These are phyloP conservation scores for Sisyra terminalis DNA, from an alignment of 2,888 invertebrate genomes.

Conservation along the genomic window DNA sequence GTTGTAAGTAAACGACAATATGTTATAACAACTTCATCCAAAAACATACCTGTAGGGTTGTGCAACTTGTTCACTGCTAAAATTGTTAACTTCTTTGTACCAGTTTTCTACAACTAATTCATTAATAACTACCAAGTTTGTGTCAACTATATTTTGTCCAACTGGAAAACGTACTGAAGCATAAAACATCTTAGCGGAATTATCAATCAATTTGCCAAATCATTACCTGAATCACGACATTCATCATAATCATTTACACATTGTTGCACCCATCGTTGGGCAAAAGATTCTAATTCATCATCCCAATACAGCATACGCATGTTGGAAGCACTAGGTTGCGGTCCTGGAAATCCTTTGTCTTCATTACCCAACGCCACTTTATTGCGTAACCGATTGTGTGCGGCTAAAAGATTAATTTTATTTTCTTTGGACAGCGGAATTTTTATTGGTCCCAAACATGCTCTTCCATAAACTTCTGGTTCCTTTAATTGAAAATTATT, in stretches of 20 bases:
- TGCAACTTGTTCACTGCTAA: too few relatives aligned
- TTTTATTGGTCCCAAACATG: background rate
- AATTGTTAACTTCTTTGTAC: too few relatives aligned
- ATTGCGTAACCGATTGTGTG: conserved; percentile 27
- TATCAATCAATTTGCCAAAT: conserved; percentile 11
- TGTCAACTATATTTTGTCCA: conserved; percentile 26
- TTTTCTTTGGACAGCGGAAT: conserved; percentile 21
- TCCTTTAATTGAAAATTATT: too few relatives aligned
- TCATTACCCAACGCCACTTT: conserved; percentile 23
- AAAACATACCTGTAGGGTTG: too few relatives aligned
- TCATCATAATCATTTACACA: conserved; percentile 24
- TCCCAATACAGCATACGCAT: conserved; percentile 27
- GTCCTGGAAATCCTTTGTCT: conserved; percentile 22
- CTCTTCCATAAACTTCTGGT: too few relatives aligned
- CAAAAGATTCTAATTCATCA: conserved; percentile 24
- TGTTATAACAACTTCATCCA: too few relatives aligned
- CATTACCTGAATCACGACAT: conserved; percentile 22
- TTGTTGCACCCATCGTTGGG: conserved; percentile 28
- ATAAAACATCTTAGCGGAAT: too few relatives aligned
- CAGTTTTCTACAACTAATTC: conserved; percentile 11
- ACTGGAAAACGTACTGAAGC: conserved; percentile 23
- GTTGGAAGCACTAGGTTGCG: conserved; percentile 24
- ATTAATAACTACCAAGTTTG: conserved; percentile 20
- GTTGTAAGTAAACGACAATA: too few relatives aligned
- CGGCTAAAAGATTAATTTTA: conserved; percentile 23